Percentiles rank a stretch among this genome's conserved stretches.
phyloP scores from a whole-genome alignment of 35 echinoderm and acorn worm genomes.

The Heliocidaris erythrogramma region DNA sequence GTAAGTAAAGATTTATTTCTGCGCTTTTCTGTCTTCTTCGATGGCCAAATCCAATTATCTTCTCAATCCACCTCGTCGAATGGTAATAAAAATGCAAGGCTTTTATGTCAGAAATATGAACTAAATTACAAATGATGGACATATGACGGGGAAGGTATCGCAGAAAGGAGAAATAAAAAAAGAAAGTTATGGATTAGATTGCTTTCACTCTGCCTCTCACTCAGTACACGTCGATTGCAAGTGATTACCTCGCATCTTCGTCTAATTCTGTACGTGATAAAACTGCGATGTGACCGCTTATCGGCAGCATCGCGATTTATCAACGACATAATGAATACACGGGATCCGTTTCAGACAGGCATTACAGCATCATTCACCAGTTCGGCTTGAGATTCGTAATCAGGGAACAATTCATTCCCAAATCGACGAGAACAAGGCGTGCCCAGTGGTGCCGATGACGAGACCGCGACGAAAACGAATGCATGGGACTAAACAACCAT shows the following conservation, averaged over 20 bases:
- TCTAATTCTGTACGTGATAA: slow-evolving; percentile 43
- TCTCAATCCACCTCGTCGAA: neutral
- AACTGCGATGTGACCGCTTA: slow-evolving; percentile 40
- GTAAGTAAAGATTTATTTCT: neutral
- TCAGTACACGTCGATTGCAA: slow-evolving; percentile 26
- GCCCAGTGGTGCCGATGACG: neutral
- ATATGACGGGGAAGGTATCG: neutral
- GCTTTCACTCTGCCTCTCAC: slow-evolving; percentile 4
- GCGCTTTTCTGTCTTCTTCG: neutral
- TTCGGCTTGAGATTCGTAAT: slow-evolving; percentile 32
- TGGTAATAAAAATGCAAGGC: neutral
- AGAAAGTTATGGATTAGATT: slow-evolving; percentile 10
- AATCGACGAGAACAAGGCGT: slow-evolving; percentile 42
- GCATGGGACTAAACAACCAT: slow-evolving; percentile 27
- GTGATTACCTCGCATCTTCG: slow-evolving; percentile 29
- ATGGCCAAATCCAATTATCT: slow-evolving; percentile 2
- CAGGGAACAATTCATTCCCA: slow-evolving; percentile 30
- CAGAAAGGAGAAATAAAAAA: neutral
- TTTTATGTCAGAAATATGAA: neutral
- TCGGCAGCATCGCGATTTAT: slow-evolving; percentile 24
- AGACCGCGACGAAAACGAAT: neutral
- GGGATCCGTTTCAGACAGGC: slow-evolving; percentile 39
- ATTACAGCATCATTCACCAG: slow-evolving; percentile 41
- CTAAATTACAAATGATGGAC: slow-evolving; percentile 18
- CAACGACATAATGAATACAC: slow-evolving; percentile 27